A percentile compares a stretch with the other conserved stretches of the same genome.
Evolutionary conservation across 1,140 invertebrate species (phyloP).

Genomic region (Campoletis sonorensis): DNA sequence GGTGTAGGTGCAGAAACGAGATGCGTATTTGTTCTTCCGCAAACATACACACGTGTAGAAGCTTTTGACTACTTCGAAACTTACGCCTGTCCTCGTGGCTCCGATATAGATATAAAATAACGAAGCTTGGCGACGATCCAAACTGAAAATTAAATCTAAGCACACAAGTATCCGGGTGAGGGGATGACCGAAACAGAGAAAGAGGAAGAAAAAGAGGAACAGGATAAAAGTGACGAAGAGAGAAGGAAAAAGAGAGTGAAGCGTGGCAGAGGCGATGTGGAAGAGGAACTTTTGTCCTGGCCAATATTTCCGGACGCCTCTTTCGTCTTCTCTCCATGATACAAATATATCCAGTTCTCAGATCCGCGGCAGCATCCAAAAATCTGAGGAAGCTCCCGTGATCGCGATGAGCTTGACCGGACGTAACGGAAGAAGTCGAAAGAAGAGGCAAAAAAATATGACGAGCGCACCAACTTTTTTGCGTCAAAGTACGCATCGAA

Average conservation of each 20-base stretch:
- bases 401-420: conserved; percentile 3
- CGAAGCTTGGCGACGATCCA: conserved; percentile 51
- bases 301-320: conserved; percentile 37
- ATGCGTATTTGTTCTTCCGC: conserved; percentile 39
- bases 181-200: neutral
- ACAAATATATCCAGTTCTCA: neutral
- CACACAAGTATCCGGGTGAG: conserved; percentile 39
- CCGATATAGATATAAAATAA: neutral
- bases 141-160: conserved; percentile 60
- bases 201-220: neutral
- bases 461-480: neutral
- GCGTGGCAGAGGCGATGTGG: neutral
- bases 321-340: conserved; percentile 7
- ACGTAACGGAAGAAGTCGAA: neutral
- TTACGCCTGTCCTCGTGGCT: neutral
- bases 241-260: conserved; percentile 34
- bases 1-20: conserved; percentile 29
- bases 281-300: conserved; percentile 30
- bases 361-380: neutral
- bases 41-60: too few species aligned
- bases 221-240: neutral
- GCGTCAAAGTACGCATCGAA: too few species aligned
- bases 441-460: neutral
- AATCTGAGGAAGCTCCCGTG: neutral
- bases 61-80: conserved; percentile 5